phyloP scores from a whole-genome alignment of 2,113 vertebrate genomes.

The Petrocephalus microphthalmus region DNA sequence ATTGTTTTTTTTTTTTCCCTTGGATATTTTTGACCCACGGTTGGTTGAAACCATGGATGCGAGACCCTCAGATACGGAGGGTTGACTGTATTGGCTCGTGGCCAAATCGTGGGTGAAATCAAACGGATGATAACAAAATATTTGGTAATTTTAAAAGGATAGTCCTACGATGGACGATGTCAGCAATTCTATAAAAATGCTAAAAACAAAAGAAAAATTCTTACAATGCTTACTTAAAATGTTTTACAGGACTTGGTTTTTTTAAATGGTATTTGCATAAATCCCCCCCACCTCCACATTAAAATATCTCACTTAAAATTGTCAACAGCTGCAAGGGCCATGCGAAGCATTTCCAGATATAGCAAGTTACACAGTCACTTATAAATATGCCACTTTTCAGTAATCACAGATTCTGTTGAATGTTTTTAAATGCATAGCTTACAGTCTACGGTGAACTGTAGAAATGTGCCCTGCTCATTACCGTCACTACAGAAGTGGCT shows the following conservation, averaged over 20 bases:
- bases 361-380: background rate
- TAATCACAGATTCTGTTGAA: background rate
- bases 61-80: background rate
- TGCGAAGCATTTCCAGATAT: background rate
- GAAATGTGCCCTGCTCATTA: background rate
- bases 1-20: background rate
- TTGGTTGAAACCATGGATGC: background rate
- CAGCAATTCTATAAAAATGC: background rate
- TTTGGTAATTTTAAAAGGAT: background rate
- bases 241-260: background rate
- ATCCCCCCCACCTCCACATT: background rate
- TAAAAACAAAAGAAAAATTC: background rate
- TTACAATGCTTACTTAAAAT: too few species aligned
- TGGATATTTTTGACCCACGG: background rate
- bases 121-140: background rate
- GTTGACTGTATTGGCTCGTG: background rate
- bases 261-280: background rate
- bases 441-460: background rate
- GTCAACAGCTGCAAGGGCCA: background rate
- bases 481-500: background rate
- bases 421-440: background rate
- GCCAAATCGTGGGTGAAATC: background rate
- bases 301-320: background rate
- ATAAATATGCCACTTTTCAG: background rate
- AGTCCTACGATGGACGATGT: background rate